phyloP scores from a whole-genome alignment of 2,113 vertebrate genomes.

The Cinclus cinclus region DNA sequence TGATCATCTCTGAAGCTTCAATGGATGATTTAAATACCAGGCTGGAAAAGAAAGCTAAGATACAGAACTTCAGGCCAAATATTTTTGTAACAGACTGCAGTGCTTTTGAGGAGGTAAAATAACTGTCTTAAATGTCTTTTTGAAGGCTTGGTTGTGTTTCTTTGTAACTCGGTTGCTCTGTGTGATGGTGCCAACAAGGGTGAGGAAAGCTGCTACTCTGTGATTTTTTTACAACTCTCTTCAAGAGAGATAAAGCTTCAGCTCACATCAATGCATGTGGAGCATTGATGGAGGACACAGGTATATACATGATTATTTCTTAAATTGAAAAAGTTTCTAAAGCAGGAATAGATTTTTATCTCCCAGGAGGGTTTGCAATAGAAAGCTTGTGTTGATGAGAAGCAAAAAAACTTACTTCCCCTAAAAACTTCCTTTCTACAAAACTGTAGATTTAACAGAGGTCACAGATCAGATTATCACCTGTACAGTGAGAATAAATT shows the following conservation, averaged over 20 bases:
- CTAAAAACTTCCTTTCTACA: neutral
- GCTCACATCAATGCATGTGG: neutral
- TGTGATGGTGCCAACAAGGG: neutral
- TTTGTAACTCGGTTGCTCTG: neutral
- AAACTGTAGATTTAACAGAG: neutral
- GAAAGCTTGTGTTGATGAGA: neutral
- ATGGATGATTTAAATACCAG: constrained; percentile 82
- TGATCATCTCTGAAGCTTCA: constrained; percentile 89
- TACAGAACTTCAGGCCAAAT: constrained; percentile 86
- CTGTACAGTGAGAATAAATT: neutral
- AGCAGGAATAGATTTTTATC: neutral
- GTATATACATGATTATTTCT: neutral
- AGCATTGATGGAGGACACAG: neutral
- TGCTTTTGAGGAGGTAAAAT: constrained; percentile 86
- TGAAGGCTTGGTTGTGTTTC: neutral
- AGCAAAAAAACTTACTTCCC: neutral
- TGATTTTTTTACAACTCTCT: neutral
- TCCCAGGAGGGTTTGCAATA: neutral
- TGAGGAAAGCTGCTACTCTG: neutral
- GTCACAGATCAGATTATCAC: neutral
- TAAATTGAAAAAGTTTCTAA: neutral
- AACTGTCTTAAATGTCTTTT: neutral
- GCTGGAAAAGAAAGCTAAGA: constrained; percentile 79
- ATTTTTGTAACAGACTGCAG: constrained; percentile 83
- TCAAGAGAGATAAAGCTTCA: neutral